Percentiles rank a stretch among this genome's conserved stretches.
These are phyloP conservation scores for Ceyx margarethae DNA, from an alignment of 2,113 vertebrate genomes.

Conservation along the genomic window DNA sequence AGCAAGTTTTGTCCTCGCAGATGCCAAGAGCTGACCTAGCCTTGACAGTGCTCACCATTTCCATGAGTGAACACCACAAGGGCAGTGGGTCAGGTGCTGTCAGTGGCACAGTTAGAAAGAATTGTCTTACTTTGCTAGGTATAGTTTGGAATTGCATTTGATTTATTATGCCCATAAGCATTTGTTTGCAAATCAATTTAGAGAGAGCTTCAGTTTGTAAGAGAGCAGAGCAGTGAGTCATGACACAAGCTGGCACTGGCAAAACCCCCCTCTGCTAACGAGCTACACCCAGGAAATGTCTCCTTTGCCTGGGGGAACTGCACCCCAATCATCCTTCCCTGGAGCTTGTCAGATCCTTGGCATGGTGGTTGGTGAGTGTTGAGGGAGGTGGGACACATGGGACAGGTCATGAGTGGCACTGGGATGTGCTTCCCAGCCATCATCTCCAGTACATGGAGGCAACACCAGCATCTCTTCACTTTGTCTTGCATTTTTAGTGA, in stretches of 20 bases:
- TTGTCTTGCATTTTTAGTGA: rapidly evolving
- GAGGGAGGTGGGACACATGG: not conserved
- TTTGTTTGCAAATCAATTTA: not conserved
- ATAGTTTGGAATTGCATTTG: not conserved
- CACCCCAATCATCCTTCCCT: not conserved
- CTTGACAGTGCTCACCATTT: rapidly evolving
- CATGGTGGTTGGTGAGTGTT: not conserved
- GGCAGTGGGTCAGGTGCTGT: not conserved
- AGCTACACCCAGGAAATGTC: not conserved
- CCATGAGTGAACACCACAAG: not conserved
- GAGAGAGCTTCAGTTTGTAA: not conserved
- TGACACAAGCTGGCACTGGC: not conserved
- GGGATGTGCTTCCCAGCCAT: rapidly evolving
- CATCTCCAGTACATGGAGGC: rapidly evolving
- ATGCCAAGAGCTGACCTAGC: not conserved
- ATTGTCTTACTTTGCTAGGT: not conserved
- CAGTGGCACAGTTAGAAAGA: not conserved
- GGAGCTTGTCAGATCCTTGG: not conserved
- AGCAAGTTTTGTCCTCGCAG: not conserved
- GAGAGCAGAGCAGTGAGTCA: not conserved
- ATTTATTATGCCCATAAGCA: not conserved
- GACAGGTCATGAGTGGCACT: not conserved
- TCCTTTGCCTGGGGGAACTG: not conserved
- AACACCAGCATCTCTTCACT: not conserved
- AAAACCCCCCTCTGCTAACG: not conserved